Conservation (phyloP, 1,140 invertebrate genomes). For the Neelides sp. region DNA sequence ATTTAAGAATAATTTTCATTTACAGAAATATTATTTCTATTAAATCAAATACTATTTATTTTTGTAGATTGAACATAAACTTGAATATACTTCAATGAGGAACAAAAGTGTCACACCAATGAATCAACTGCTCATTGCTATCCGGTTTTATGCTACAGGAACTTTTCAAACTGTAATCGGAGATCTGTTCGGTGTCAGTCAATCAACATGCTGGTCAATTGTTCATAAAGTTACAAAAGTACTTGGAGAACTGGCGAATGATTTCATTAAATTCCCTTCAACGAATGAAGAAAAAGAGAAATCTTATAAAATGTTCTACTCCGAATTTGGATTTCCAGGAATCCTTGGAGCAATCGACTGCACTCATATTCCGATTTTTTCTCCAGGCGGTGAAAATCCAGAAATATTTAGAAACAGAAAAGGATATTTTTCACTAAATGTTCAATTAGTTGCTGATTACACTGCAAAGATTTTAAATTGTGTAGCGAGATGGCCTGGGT, state of each 20-base stretch:
- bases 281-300: conserved; percentile 7
- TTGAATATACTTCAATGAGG: neutral
- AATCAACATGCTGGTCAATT: conserved; percentile 22
- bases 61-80: neutral
- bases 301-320: neutral
- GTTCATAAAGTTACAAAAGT: conserved; percentile 22
- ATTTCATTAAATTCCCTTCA: conserved; percentile 25
- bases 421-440: conserved; percentile 37
- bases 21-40: neutral
- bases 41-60: no score
- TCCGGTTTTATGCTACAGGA: conserved; percentile 26
- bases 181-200: conserved; percentile 20
- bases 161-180: conserved; percentile 17
- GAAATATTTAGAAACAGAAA: conserved; percentile 38
- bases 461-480: conserved; percentile 21
- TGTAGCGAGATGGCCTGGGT: neutral
- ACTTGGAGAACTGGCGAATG: conserved; percentile 15
- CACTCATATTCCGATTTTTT: conserved; percentile 11
- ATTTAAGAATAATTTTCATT: neutral
- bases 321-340: conserved; percentile 14
- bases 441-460: conserved; percentile 34
- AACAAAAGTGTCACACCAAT: neutral
- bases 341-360: conserved; percentile 11
- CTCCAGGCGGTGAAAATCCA: conserved; percentile 31
- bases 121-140: conserved; percentile 16